Evolutionary conservation across 2,888 invertebrate species (phyloP).

Genomic region (Andrena praecox): DNA sequence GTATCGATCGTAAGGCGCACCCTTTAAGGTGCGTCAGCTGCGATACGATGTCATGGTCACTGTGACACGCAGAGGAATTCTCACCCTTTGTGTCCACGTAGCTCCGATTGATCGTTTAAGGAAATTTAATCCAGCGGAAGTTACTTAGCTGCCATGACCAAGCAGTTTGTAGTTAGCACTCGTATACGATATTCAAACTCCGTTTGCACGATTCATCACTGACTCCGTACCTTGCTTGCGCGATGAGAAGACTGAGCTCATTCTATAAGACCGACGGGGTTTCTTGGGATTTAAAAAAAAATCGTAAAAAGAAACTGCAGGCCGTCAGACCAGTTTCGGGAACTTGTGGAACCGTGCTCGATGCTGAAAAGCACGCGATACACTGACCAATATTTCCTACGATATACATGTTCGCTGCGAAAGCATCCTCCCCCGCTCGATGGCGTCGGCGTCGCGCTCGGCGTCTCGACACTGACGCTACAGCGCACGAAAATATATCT

Average conservation of each 20-base stretch:
- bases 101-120: neutral
- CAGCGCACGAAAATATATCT: neutral
- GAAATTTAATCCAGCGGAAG: neutral
- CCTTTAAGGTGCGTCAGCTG: slow-evolving; percentile 10
- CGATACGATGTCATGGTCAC: slow-evolving; percentile 42
- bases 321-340: neutral
- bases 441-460: slow-evolving; percentile 55
- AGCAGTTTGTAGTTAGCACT: neutral
- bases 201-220: neutral
- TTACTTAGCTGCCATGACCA: neutral
- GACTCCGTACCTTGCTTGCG: neutral
- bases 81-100: slow-evolving; percentile 27
- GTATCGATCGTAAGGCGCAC: slow-evolving; percentile 50
- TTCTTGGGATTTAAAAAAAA: neutral
- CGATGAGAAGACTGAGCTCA: neutral
- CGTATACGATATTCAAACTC: neutral
- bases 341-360: slow-evolving; percentile 14
- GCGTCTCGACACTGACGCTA: slow-evolving; percentile 25
- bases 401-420: slow-evolving; percentile 39
- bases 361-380: slow-evolving; percentile 44
- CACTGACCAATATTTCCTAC: slow-evolving; percentile 52
- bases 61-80: neutral
- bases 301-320: neutral
- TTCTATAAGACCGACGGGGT: neutral
- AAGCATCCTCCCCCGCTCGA: slow-evolving; percentile 45